Evolutionary conservation across 1,140 invertebrate genomes (phyloP).

Genomic region (Ditylenchus dipsaci): DNA sequence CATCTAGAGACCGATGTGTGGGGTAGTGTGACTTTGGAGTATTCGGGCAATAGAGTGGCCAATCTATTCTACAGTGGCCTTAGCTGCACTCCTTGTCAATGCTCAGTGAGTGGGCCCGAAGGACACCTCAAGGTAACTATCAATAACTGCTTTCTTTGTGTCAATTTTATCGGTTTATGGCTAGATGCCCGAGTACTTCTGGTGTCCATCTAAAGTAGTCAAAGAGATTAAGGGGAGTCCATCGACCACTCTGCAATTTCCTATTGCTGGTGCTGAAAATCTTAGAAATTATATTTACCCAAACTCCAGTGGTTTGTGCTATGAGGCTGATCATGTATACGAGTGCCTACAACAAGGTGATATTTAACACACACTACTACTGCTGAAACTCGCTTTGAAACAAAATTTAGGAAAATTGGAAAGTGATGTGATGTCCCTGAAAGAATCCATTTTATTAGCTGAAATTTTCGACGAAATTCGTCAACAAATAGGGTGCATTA

Average conservation of each 20-base stretch:
- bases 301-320: conserved; percentile 71
- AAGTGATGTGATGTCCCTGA: conserved; percentile 18
- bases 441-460: conserved; percentile 24
- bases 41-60: conserved; percentile 63
- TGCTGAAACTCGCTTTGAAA: no score
- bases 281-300: conserved; percentile 62
- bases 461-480: conserved; percentile 34
- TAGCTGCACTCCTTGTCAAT: not conserved
- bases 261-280: conserved; percentile 7
- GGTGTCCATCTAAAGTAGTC: conserved; percentile 4
- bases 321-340: conserved; percentile 71
- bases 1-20: conserved; percentile 22
- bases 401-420: conserved; percentile 18
- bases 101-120: conserved; percentile 10
- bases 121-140: conserved; percentile 17
- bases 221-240: conserved; percentile 2
- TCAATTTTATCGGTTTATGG: not conserved
- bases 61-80: conserved; percentile 62
- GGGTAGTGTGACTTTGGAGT: conserved; percentile 22
- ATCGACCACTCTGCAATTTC: conserved; percentile 8
- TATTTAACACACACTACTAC: not conserved
- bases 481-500: conserved; percentile 24
- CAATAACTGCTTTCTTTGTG: not conserved
- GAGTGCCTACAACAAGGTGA: conserved; percentile 64
- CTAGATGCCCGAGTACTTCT: conserved; percentile 10